phyloP scores from a whole-genome alignment of 2,888 invertebrate genomes.

The Caenorhabditis parvicauda region DNA sequence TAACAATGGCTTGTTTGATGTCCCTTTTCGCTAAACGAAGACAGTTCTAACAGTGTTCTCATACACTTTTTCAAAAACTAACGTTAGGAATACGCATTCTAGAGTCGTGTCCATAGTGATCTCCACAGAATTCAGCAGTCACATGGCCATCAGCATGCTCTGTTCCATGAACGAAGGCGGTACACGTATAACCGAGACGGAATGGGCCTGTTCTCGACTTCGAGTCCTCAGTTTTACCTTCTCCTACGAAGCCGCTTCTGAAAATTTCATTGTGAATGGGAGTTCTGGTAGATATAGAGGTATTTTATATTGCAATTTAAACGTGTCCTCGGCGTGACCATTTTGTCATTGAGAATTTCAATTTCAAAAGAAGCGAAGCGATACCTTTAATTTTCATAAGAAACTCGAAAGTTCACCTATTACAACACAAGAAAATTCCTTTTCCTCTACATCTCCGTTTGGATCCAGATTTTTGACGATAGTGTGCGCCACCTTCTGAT shows the following conservation, averaged over 20 bases:
- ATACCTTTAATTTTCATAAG: background rate
- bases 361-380: too few species aligned
- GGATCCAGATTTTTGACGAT: constrained; percentile 43
- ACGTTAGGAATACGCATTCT: constrained; percentile 40
- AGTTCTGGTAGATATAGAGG: background rate
- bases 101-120: constrained; percentile 49
- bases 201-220: constrained; percentile 34
- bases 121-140: constrained; percentile 35
- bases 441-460: constrained; percentile 34
- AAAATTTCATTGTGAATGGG: too few species aligned
- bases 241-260: constrained; percentile 31
- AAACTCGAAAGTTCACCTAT: constrained; percentile 11
- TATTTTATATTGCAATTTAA: background rate
- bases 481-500: constrained; percentile 45
- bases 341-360: background rate
- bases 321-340: background rate
- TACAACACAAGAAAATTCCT: constrained; percentile 46
- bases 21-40: too few species aligned
- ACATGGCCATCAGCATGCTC: constrained; percentile 37
- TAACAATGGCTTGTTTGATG: too few species aligned
- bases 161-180: constrained; percentile 42
- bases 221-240: background rate
- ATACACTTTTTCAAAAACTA: background rate
- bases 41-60: background rate
- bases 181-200: constrained; percentile 42